A percentile compares a stretch with the other conserved stretches of the same genome.
These are phyloP conservation scores for Vannuccia rotundouncinata DNA, from an alignment of 2,888 invertebrate species.

Conservation along the genomic window DNA sequence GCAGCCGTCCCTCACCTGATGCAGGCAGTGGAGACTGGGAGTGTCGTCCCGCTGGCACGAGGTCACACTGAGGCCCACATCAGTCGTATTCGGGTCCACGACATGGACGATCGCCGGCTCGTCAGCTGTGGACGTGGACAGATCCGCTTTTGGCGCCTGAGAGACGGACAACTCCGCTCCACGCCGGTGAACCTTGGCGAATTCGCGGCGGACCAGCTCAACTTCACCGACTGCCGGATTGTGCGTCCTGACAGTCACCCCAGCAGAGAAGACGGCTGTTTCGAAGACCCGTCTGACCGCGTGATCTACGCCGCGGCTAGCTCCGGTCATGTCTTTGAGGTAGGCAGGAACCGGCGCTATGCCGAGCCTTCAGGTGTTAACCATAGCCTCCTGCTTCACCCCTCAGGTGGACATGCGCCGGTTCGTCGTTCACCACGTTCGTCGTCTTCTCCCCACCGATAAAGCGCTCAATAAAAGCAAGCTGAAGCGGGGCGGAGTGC, in stretches of 20 bases:
- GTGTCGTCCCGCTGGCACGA: neutral
- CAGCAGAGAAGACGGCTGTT: neutral
- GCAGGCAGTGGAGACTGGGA: neutral
- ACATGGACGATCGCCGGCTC: conserved; percentile 41
- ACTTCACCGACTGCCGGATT: conserved; percentile 52
- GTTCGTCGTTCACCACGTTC: conserved; percentile 49
- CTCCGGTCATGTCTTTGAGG: conserved; percentile 46
- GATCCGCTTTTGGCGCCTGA: conserved; percentile 54
- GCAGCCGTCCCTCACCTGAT: too few species aligned
- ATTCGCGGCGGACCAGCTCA: conserved; percentile 47
- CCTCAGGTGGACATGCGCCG: conserved; percentile 53
- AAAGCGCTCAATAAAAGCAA: neutral
- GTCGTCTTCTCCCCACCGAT: conserved; percentile 49
- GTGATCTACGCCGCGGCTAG: conserved; percentile 52
- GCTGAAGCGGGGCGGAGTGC: conserved; percentile 43
- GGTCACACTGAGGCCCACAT: conserved; percentile 33
- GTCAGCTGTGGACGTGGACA: conserved; percentile 56
- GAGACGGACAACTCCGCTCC: conserved; percentile 51
- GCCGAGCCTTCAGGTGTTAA: too few species aligned
- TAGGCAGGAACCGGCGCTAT: too few species aligned
- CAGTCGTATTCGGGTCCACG: neutral
- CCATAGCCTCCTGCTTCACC: too few species aligned
- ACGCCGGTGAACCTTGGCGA: conserved; percentile 52
- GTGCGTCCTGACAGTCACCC: neutral
- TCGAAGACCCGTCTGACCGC: conserved; percentile 45